These are phyloP conservation scores for Cepaea hortensis DNA, from an alignment of 2,888 invertebrate species.

Conservation along the genomic window DNA sequence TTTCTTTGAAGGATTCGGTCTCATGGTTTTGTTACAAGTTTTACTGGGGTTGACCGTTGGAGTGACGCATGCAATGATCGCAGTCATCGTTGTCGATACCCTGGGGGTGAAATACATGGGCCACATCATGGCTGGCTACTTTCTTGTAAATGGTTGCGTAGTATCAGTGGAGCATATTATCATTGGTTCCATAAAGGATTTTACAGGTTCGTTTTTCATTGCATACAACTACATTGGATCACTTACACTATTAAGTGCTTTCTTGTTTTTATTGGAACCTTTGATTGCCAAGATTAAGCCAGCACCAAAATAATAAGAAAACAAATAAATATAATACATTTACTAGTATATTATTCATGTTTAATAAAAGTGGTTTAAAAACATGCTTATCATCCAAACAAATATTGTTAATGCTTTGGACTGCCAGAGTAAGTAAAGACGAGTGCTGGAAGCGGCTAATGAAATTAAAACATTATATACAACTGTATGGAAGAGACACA, in stretches of 20 bases:
- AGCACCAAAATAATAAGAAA: neutral
- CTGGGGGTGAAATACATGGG: slow-evolving; percentile 28
- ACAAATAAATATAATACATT: neutral
- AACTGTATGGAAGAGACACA: neutral
- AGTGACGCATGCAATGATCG: slow-evolving; percentile 4
- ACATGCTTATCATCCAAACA: neutral
- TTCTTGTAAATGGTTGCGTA: slow-evolving; percentile 23
- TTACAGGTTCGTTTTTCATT: slow-evolving; percentile 18
- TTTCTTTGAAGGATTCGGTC: slow-evolving; percentile 8
- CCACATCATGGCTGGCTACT: slow-evolving; percentile 32
- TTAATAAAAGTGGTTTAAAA: neutral
- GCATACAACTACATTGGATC: slow-evolving; percentile 35
- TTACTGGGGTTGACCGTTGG: neutral
- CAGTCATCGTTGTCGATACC: slow-evolving; percentile 25
- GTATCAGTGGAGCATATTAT: slow-evolving; percentile 15
- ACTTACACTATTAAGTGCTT: neutral
- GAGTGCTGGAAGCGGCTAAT: too few species aligned
- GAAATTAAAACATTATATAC: neutral
- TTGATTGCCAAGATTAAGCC: slow-evolving; percentile 10
- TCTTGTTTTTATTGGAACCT: slow-evolving; percentile 7
- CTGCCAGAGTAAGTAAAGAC: too few species aligned
- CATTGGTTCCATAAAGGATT: slow-evolving; percentile 23
- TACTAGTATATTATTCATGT: neutral
- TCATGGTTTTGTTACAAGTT: slow-evolving; percentile 27
- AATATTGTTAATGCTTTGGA: neutral